These are phyloP conservation scores for Alectura lathami DNA, from an alignment of 2,113 vertebrate species.

Conservation along the genomic window DNA sequence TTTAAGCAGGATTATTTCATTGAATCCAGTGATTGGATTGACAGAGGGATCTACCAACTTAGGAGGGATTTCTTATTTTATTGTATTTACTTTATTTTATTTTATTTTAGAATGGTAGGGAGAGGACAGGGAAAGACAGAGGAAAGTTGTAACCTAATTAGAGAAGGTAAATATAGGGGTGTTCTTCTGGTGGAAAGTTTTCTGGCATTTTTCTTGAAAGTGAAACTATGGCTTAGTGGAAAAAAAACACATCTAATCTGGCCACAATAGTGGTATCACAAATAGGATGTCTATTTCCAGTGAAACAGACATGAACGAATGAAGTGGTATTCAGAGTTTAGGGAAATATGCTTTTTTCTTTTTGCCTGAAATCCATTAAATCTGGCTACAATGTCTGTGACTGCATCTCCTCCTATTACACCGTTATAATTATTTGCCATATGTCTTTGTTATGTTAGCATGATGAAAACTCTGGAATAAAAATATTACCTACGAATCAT, in stretches of 20 bases:
- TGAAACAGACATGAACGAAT: not conserved
- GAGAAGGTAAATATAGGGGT: not conserved
- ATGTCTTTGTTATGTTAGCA: slow-evolving; percentile 14
- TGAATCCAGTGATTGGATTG: not conserved
- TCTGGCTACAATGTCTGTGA: not conserved
- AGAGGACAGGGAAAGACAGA: not conserved
- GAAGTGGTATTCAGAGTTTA: not conserved
- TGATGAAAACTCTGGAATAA: not conserved
- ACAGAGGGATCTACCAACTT: not conserved
- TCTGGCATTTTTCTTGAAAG: not conserved
- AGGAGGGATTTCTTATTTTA: too few relatives aligned
- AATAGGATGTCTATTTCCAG: not conserved
- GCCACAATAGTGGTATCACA: not conserved
- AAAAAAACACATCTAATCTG: not conserved
- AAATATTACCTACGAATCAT: not conserved
- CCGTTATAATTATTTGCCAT: slow-evolving; percentile 35
- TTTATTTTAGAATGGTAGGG: rapidly evolving
- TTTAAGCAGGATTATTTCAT: not conserved
- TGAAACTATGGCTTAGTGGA: not conserved
- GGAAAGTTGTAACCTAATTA: not conserved
- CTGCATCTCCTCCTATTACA: not conserved
- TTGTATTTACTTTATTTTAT: rapidly evolving
- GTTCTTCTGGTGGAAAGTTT: not conserved
- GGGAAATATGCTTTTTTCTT: not conserved
- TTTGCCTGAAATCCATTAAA: not conserved